Base-by-base conservation (phyloP, 2,888 invertebrate genomes). In the Nezara viridula region DNA sequence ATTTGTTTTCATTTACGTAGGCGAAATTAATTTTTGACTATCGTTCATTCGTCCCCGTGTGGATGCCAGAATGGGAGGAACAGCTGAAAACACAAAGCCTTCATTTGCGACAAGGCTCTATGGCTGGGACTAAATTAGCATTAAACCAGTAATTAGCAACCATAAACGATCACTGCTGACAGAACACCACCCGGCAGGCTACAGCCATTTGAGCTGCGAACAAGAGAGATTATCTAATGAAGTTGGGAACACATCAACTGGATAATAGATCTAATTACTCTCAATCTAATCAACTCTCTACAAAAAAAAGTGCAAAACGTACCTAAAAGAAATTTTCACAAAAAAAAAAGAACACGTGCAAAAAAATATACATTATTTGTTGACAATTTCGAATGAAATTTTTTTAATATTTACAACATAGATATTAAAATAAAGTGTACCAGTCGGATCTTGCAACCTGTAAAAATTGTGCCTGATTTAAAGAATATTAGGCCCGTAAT, bases 91-190 rank as follows among this genome's bases (percentile, higher is more conserved):
- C 27, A 60, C 60, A 60, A 60, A 60, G 60, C 60, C 60, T 60
- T 60, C 60, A 60, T 60, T 60, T 60, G 60, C 60, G 60, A 10
- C 14, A 27, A 32, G 60, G 60, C 60, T 60, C 60, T 16, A 14
- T 12, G 60, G 60, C 16, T 5, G 60, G 60, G 27, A 27, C 60
- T 32, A 60, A 60, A 60, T 60, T 60, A 60, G 60, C 27, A 32
- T 60, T 60, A 60, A 60, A 27, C 60, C 60, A 27, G 60, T 60
- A 60, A 60, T 60, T 60, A 60, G 60, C 60, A 27, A 60, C 60
- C 27, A n/a, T 60, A 60, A 60, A 60, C 12, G 60, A 60, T 60
- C 27, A 27, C 27, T 60, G 60, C 60, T 60, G 60, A 60, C 60
- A 60, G 60, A 60, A 27, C 27, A 60, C 60, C 10, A 60, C 27